Percentiles rank a stretch among this genome's conserved stretches.
Conservation (phyloP, 2,888 invertebrate species). For the Tolmerus cingulatus region DNA sequence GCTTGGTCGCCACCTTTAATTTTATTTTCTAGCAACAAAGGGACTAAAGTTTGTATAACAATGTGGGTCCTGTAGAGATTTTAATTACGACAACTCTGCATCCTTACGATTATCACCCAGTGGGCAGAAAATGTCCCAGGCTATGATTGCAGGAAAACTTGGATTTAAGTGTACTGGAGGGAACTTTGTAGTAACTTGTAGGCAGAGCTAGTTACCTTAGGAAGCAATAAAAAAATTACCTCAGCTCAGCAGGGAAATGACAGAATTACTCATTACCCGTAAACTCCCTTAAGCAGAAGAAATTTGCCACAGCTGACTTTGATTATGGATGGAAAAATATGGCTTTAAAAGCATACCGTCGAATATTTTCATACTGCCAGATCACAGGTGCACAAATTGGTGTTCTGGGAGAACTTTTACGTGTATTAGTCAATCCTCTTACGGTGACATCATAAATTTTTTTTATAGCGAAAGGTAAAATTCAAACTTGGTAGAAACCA, state of each 20-base stretch:
- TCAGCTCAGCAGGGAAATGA: no score
- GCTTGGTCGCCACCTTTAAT: background rate
- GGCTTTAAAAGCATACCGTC: background rate
- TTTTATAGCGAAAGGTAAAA: background rate
- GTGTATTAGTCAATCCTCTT: background rate
- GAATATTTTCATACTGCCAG: background rate
- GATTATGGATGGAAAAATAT: background rate
- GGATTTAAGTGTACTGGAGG: no score
- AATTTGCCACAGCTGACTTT: background rate
- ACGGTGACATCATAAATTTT: background rate
- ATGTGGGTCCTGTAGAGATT: background rate
- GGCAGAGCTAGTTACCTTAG: no score
- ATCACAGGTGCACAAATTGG: background rate
- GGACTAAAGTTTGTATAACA: background rate
- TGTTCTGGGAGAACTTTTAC: background rate
- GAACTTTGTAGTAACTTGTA: no score
- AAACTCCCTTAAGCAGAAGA: no score
- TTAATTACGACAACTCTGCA: background rate
- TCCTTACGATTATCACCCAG: no score
- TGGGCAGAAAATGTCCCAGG: no score
- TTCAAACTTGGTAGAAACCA: background rate
- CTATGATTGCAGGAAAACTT: no score
- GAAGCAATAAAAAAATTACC: no score
- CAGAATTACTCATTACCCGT: no score
- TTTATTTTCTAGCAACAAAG: background rate